Base-by-base conservation (phyloP, 2,113 vertebrate genomes). In the Labeo catla region DNA sequence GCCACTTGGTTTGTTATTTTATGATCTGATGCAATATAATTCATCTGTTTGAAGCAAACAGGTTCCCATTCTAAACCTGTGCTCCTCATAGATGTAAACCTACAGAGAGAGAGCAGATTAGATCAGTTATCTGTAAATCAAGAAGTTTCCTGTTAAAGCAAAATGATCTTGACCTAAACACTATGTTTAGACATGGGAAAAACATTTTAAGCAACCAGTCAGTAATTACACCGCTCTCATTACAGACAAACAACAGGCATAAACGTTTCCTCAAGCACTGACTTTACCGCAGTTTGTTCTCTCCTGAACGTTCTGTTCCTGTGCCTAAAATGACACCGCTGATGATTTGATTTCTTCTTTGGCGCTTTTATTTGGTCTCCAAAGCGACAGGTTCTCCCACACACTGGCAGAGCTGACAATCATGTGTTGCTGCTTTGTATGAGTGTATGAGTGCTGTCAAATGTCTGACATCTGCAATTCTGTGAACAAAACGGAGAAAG, bases 201-300 rank as follows among this genome's bases (percentile, higher is more conserved):
- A 76, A 72, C 63, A 72, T 50, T 15, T 36, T 0, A 65, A 21
- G 79, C n/a, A 45, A 39, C 49, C 68, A 39, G 39, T 66, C 50
- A 65, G 84, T 54, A 86, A 88, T 88, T 83, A 73, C 74, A 73
- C 49, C 11, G 2, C 49, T 19, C 36, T 47, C 54, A 28, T 84
- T 74, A 84, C 15, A 34, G 77, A 73, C 21, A 36, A 77, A 36
- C 65, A 54, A 78, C 12, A 4, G 54, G 11, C 77, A 43, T 43
- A 80, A 80, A 63, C 77, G 11, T 80, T 80, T 80, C 52, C 77
- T 80, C 9, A 36, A 80, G 19, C 45, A 5, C 21, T 59, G 52
- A 36, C 77, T 45, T 63, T 80, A 7, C 45, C 2, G 4, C 16
- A 36, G 34, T 82, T 47, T 23, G 19, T 63, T 39, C 8, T 59